phyloP scores from a whole-genome alignment of 2,113 vertebrate species.

The Micronisus gabar region DNA sequence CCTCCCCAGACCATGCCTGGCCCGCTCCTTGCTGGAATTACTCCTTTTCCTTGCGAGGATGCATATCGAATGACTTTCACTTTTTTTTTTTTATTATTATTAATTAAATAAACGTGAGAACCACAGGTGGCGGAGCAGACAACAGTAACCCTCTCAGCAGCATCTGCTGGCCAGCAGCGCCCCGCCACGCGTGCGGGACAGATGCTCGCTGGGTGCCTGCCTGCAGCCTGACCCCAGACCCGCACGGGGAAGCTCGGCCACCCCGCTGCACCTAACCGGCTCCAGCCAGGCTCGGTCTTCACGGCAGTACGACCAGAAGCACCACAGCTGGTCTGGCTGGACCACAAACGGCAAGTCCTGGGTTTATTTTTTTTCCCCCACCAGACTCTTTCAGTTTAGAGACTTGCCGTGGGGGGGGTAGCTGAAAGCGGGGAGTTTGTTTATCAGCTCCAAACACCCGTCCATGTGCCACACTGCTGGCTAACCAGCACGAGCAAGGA shows the following conservation, averaged over 20 bases:
- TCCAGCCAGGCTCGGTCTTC: neutral
- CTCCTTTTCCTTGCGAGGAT: neutral
- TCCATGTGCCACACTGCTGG: neutral
- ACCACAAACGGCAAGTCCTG: neutral
- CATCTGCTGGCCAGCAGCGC: neutral
- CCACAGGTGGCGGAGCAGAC: neutral
- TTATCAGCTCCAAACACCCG: neutral
- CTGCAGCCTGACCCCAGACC: neutral
- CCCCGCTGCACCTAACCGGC: neutral
- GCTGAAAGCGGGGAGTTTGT: neutral
- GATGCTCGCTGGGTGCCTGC: neutral
- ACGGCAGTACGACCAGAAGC: neutral
- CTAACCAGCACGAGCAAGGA: fast-evolving
- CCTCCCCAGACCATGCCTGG: neutral
- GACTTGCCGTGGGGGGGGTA: neutral
- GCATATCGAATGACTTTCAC: neutral
- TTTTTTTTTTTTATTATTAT: neutral
- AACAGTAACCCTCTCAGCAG: neutral
- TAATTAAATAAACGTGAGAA: neutral
- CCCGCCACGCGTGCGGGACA: fast-evolving
- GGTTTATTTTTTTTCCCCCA: no score
- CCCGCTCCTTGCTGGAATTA: neutral
- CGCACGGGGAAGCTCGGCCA: fast-evolving
- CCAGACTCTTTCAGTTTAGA: neutral
- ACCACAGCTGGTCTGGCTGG: neutral